phyloP scores from a whole-genome alignment of 2,888 invertebrate species.

The Anoncus sp. region DNA sequence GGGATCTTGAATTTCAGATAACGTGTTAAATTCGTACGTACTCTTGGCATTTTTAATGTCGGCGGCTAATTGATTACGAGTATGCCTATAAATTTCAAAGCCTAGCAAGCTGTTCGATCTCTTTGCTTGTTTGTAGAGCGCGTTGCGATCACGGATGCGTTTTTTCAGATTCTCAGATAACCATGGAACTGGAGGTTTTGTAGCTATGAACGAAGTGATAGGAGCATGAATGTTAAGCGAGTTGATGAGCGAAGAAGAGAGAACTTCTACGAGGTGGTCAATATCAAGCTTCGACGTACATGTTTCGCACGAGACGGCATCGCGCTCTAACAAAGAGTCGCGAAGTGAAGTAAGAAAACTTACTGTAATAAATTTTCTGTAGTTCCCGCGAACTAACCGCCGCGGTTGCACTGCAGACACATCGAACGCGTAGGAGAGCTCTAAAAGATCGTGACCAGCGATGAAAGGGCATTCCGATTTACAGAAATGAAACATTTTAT shows the following conservation, averaged over 20 bases:
- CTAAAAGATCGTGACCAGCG: conserved; percentile 9
- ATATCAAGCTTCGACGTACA: neutral
- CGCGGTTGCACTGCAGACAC: too few relatives aligned
- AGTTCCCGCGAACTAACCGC: neutral
- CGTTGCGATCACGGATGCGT: neutral
- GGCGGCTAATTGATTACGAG: neutral
- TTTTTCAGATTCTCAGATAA: neutral
- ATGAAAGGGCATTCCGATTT: conserved; percentile 13
- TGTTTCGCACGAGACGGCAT: neutral
- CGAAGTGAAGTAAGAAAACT: neutral
- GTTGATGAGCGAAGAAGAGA: neutral
- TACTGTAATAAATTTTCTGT: neutral
- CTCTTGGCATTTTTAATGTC: neutral
- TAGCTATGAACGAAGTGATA: neutral
- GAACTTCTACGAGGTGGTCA: neutral
- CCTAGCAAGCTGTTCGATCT: neutral
- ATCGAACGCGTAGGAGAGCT: neutral
- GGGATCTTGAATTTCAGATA: neutral
- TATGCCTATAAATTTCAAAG: neutral
- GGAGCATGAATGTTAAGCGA: neutral
- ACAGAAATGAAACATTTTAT: neutral
- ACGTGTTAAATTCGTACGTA: neutral
- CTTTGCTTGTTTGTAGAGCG: neutral
- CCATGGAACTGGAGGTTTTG: neutral
- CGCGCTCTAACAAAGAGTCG: neutral